Evolutionary conservation across 2,888 invertebrate species (phyloP), one percentile per base, ranked within the genome.

Genomic region (Phengaris arion): DNA sequence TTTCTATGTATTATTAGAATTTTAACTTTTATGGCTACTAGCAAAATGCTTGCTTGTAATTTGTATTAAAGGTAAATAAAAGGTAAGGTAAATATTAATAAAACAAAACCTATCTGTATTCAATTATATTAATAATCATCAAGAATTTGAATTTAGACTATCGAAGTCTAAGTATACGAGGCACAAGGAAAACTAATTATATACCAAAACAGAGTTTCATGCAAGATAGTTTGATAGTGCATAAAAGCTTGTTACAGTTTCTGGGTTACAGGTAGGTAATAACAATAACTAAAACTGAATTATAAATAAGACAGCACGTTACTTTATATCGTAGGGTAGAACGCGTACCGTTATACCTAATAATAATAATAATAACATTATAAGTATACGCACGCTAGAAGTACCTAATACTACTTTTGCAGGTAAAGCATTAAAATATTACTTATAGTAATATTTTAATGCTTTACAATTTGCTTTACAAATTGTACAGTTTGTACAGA

Each of bases 221-320:
- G 15, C 48, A 51, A 70, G 70, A 70, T 22, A 70, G 51, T 48
- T 70, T 70, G 70, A 70, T 70, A 22, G 70, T 6, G 70, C 70
- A 70, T 48, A 70, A 48, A 48, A 51, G 48, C 48, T 48, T 51
- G 70, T 70, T 70, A 70, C 48, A 70, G 51, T 70, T 70, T 70
- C 70, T 48, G 70, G 70, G 70, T 51, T 70, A 70, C 70, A 70
- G 51, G 51, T 70, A 70, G 46, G 70, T 70, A 70, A 51, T 70
- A 70, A 70, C 70, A 70, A 70, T 70, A 70, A 51, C 70, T 51
- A 51, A 70, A 15, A 51, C 48, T 70, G 70, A 48, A 70, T 51
- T 48, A 70, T 70, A 70, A 51, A 70, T 70, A 51, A 70, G 48
- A 70, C 70, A 51, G 10, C 22, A 22, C 69, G n/a, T 51, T 45